These are phyloP conservation scores for Sycobia sp. DNA, from an alignment of 1,140 invertebrate genomes.

Conservation along the genomic window DNA sequence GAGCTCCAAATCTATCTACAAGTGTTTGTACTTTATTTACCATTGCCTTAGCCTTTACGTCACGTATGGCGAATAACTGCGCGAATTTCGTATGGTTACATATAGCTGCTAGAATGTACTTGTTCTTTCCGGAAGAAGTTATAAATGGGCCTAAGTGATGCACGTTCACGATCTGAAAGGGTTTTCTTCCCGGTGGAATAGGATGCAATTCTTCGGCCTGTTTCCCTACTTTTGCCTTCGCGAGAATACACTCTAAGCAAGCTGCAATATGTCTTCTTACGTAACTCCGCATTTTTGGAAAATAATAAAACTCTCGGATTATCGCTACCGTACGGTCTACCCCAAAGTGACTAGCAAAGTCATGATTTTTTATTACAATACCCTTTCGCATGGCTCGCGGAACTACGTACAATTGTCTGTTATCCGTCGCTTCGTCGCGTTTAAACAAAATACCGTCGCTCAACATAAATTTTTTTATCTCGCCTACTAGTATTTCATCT, in stretches of 20 bases:
- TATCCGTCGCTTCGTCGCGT: background rate
- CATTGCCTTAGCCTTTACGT: background rate
- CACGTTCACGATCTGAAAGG: constrained; percentile 31
- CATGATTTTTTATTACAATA: constrained; percentile 22
- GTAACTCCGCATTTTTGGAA: constrained; percentile 29
- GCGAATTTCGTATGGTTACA: constrained; percentile 35
- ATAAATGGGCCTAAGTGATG: constrained; percentile 37
- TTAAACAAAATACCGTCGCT: background rate
- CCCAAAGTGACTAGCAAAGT: constrained; percentile 24
- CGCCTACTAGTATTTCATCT: constrained; percentile 24
- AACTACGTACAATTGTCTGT: constrained; percentile 21
- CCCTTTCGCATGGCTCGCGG: constrained; percentile 23
- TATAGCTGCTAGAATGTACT: constrained; percentile 27
- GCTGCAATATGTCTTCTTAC: constrained; percentile 8
- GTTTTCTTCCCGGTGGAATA: constrained; percentile 31
- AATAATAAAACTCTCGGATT: constrained; percentile 28
- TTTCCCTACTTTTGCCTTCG: constrained; percentile 22
- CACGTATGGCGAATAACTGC: constrained; percentile 4
- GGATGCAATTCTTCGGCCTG: constrained; percentile 36
- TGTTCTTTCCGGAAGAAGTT: background rate
- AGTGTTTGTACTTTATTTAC: constrained; percentile 25
- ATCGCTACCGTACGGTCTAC: constrained; percentile 20
- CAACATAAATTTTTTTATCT: constrained; percentile 5
- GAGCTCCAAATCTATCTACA: constrained; percentile 31
- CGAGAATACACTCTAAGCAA: constrained; percentile 28